Conservation (phyloP, 1,140 invertebrate genomes). For the Drosophila virilis region DNA sequence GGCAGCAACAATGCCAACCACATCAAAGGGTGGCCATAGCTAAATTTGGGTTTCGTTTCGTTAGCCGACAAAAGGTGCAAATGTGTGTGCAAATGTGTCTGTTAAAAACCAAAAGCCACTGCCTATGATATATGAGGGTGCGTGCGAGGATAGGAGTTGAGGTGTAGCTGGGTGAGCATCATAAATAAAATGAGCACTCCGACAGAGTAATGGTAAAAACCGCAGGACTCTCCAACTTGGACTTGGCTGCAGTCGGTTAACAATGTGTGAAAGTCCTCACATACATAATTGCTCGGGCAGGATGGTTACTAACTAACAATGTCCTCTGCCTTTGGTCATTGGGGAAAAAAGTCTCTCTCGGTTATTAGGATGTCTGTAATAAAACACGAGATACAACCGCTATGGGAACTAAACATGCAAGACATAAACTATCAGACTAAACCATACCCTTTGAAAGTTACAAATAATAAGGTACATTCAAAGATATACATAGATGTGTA, state of each 20-base stretch:
- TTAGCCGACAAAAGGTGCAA: constrained; percentile 55
- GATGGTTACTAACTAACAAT: constrained; percentile 21
- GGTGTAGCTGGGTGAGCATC: constrained; percentile 15
- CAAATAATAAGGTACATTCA: no score
- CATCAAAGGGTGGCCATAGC: constrained; percentile 58
- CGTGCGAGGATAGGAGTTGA: background rate
- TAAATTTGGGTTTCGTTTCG: constrained; percentile 40
- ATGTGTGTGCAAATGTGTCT: constrained; percentile 44
- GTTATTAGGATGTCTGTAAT: background rate
- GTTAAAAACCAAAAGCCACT: constrained; percentile 35
- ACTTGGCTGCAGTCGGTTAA: constrained; percentile 29
- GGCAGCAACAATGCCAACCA: constrained; percentile 48
- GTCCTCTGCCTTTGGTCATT: background rate
- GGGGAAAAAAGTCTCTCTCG: background rate
- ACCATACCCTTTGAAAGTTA: no score
- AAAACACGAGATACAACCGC: background rate
- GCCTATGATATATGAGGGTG: constrained; percentile 51
- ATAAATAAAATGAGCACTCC: constrained; percentile 60
- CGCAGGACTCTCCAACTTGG: constrained; percentile 23
- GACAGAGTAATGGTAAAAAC: constrained; percentile 26
- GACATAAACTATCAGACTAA: background rate
- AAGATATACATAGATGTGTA: no score
- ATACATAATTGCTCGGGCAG: constrained; percentile 50
- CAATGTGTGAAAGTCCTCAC: constrained; percentile 37
- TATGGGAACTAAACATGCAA: background rate